A percentile compares a stretch with the other conserved stretches of the same genome.
Evolutionary conservation across 2,113 vertebrate genomes (phyloP).

Genomic region (Anolis sagrei): DNA sequence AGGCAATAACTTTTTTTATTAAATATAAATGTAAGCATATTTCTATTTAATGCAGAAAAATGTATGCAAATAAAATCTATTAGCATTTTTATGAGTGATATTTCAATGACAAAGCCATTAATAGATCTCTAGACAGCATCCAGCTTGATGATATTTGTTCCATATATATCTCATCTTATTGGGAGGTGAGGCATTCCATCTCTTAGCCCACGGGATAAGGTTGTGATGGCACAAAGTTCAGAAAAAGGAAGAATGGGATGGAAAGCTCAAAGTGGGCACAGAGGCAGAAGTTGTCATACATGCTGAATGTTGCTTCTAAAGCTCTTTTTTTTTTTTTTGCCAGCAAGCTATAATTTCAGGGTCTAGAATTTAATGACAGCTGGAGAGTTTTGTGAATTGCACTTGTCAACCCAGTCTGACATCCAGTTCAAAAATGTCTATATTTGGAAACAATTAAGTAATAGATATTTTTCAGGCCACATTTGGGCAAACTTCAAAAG

Average conservation of each 20-base stretch:
- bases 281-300: conserved; percentile 6
- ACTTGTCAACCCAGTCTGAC: background rate
- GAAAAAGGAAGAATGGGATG: conserved; percentile 11
- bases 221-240: conserved; percentile 37
- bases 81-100: conserved; percentile 63
- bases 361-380: background rate
- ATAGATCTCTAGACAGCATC: conserved; percentile 55
- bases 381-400: background rate
- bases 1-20: conserved; percentile 48
- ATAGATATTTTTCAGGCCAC: background rate
- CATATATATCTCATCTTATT: conserved; percentile 43
- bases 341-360: background rate
- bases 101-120: conserved; percentile 63
- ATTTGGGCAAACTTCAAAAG: background rate
- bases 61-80: conserved; percentile 56
- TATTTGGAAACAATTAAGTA: background rate
- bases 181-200: conserved; percentile 29
- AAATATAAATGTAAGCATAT: conserved; percentile 42
- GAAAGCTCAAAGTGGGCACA: conserved; percentile 1
- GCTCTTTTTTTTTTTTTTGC: background rate
- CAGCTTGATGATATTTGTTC: conserved; percentile 37
- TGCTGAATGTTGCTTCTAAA: conserved; percentile 25
- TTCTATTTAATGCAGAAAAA: conserved; percentile 35
- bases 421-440: background rate
- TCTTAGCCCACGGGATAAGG: conserved; percentile 30